Percentiles rank a stretch among this genome's conserved stretches.
Evolutionary conservation across 2,888 invertebrate species (phyloP).

Genomic region (Apamea anceps): DNA sequence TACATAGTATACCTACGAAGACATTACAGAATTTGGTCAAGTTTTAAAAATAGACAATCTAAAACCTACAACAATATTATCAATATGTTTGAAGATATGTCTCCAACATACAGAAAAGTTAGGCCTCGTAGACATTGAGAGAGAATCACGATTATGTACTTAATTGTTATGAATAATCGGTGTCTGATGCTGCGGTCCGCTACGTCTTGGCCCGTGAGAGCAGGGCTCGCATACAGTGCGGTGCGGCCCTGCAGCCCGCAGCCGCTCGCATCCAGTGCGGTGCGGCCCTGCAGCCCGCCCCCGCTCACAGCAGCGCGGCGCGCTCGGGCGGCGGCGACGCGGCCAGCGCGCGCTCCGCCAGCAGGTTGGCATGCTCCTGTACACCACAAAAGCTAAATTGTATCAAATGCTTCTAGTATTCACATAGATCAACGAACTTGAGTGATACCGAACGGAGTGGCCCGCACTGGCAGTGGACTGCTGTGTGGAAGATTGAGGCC

Average conservation of each 20-base stretch:
- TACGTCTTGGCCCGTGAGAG: neutral
- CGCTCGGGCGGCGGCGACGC: constrained; percentile 75
- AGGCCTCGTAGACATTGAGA: constrained; percentile 25
- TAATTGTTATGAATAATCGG: neutral
- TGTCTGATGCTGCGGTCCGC: neutral
- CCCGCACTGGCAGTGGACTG: no score
- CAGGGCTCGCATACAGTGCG: neutral
- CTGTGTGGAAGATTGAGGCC: neutral
- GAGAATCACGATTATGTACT: constrained; percentile 1
- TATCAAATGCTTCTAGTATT: neutral
- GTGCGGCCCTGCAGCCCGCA: no score
- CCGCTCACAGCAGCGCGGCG: constrained; percentile 77
- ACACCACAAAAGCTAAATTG: neutral
- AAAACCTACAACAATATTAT: constrained; percentile 12
- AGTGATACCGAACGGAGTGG: neutral
- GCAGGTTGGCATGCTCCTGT: constrained; percentile 77
- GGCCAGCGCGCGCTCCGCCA: constrained; percentile 69
- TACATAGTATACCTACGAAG: constrained; percentile 27
- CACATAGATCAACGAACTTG: neutral
- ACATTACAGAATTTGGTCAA: constrained; percentile 45
- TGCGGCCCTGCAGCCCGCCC: no score
- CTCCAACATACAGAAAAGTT: constrained; percentile 2
- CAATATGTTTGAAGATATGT: constrained; percentile 9
- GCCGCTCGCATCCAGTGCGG: no score
- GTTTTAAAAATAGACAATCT: constrained; percentile 21